phyloP scores from a whole-genome alignment of 2,113 vertebrate genomes.

The Heterochromis multidens region DNA sequence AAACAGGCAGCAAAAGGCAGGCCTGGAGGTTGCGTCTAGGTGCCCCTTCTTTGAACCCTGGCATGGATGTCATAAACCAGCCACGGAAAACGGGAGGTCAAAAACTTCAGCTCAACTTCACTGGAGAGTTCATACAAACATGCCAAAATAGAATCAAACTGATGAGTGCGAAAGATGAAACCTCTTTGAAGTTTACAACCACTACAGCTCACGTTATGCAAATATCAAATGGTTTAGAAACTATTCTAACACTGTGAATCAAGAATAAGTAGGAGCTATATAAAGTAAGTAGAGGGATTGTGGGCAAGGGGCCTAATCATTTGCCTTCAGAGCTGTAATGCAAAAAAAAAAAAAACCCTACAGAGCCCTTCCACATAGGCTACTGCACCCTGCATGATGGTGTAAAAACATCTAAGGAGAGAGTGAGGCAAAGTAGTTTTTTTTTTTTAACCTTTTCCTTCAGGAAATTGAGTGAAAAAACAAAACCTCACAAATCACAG shows the following conservation, averaged over 20 bases:
- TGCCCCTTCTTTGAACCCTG: conserved; percentile 21
- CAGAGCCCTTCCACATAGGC: neutral
- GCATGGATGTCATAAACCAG: neutral
- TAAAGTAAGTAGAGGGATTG: neutral
- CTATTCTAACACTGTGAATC: too few species aligned
- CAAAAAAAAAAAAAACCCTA: neutral
- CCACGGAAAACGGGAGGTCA: neutral
- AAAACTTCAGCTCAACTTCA: neutral
- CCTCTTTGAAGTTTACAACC: neutral
- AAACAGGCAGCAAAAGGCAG: neutral
- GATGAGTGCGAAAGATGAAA: neutral
- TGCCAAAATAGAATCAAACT: neutral
- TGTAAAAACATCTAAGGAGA: neutral
- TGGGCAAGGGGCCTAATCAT: neutral
- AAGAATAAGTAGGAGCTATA: too few species aligned
- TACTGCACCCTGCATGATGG: neutral
- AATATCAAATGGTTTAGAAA: neutral
- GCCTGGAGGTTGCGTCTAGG: neutral
- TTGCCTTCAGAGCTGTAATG: neutral
- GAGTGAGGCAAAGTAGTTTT: neutral
- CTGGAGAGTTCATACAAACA: neutral
- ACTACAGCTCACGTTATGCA: fast-evolving
- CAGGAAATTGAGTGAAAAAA: neutral
- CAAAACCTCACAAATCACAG: neutral
- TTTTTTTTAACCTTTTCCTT: neutral